Base-by-base conservation (phyloP, 2,888 invertebrate species). In the Pachliopta kotzebuea region DNA sequence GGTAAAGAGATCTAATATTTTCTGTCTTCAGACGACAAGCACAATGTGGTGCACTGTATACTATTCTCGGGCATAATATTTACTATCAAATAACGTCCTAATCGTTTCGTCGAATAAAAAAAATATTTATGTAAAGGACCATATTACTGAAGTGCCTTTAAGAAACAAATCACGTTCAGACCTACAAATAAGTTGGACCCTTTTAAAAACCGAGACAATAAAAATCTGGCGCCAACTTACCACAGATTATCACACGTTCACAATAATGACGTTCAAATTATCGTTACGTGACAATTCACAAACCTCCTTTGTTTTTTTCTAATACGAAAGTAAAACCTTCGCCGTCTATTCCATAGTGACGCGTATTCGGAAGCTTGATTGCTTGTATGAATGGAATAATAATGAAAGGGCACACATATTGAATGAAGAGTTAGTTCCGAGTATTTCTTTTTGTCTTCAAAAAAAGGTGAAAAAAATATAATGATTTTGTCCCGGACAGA, bases 201-300 rank as follows among this genome's bases (percentile, higher is more conserved):
- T 55, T 26, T 59, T 75, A 77, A 75, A 78, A 79, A 76, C 77
- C 74, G 70, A 73, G 75, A 85, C 84, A 86, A 87, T 86, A 86
- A 86, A 84, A 84, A 78, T 80, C 76, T 84, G 90, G 91, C 90
- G 90, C 90, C 90, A 86, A 73, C 77, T 81, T 76, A 72, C 73
- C 80, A 83, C 81, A 79, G 84, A 87, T 85, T 86, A 85, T 85
- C 77, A 83, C 90, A 90, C 90, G 88, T 90, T 75, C 80, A 50
- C 67, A 67, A 73, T 90, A 91, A 90, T 90, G 88, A 88, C 80
- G 78, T 76, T 80, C 78, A 85, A 89, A 90, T 89, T 84, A 83
- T 81, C 72, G 68, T 76, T 83, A 91, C 90, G 90, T 91, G 90
- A 88, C 77, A 73, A 66, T 74, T 75, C 77, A 74, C 55, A 49